phyloP scores from a whole-genome alignment of 2,797 vertebrate species.

The Microtus obscurus region DNA sequence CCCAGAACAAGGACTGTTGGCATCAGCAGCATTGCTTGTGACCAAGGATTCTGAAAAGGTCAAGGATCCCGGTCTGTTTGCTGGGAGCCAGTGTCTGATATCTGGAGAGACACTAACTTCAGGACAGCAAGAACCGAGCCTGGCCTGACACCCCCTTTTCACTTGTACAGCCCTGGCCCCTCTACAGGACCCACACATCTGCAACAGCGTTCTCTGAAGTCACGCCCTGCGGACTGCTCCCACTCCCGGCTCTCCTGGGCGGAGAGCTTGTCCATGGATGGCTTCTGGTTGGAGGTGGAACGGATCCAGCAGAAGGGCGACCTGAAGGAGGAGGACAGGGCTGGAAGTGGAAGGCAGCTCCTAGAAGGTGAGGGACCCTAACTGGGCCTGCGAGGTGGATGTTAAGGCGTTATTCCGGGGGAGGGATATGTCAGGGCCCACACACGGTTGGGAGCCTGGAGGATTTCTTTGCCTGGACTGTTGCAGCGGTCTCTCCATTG shows the following conservation, averaged over 20 bases:
- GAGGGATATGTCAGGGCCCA: not conserved
- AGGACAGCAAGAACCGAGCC: not conserved
- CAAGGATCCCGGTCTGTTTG: not conserved
- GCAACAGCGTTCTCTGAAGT: constrained; percentile 87
- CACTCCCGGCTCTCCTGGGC: constrained; percentile 87
- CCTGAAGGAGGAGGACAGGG: constrained; percentile 88
- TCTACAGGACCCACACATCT: constrained; percentile 91
- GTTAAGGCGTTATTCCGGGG: not conserved
- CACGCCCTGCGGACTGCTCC: constrained; percentile 84
- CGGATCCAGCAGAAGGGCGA: constrained; percentile 91
- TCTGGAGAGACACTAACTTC: not conserved
- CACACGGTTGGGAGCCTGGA: not conserved
- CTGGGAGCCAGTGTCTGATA: not conserved
- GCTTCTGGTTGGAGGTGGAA: constrained; percentile 95
- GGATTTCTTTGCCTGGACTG: not conserved
- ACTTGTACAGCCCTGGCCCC: constrained; percentile 70
- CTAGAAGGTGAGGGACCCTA: constrained; percentile 90
- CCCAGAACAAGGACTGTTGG: too few species aligned
- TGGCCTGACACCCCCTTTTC: not conserved
- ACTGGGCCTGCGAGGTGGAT: not conserved
- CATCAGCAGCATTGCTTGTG: rapidly evolving
- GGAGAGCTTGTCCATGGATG: constrained; percentile 92
- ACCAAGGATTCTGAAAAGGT: not conserved
- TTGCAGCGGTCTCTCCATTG: too few species aligned
- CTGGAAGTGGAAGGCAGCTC: constrained; percentile 89